A percentile compares a stretch with the other conserved stretches of the same genome.
Conservation (phyloP, 1,140 invertebrate genomes). For the Nymphalis io region DNA sequence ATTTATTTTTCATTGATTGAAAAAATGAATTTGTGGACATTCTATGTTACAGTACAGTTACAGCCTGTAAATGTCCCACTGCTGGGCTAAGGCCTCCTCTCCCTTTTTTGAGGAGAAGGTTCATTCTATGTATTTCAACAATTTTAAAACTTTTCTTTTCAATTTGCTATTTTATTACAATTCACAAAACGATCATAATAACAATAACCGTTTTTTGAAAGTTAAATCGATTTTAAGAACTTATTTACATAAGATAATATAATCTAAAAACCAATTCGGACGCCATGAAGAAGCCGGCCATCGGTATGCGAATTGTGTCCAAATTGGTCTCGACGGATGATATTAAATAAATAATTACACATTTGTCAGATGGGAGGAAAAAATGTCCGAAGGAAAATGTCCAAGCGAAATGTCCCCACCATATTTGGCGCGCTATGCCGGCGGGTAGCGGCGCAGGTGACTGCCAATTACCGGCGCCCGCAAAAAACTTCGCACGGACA, state of each 20-base stretch:
- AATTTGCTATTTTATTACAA: neutral
- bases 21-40: too few relatives aligned
- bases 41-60: too few relatives aligned
- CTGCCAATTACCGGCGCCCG: constrained; percentile 62
- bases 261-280: constrained; percentile 13
- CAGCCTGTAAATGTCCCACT: too few relatives aligned
- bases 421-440: constrained; percentile 64
- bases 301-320: constrained; percentile 69
- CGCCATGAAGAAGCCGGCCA: constrained; percentile 49
- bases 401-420: constrained; percentile 51
- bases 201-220: too few relatives aligned
- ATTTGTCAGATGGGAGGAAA: constrained; percentile 77
- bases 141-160: too few relatives aligned
- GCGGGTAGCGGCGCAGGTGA: constrained; percentile 60
- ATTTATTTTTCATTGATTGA: too few relatives aligned
- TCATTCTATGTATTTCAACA: too few relatives aligned
- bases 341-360: constrained; percentile 80
- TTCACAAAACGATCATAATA: constrained; percentile 9
- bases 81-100: too few relatives aligned
- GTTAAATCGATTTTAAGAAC: neutral
- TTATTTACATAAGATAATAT: neutral
- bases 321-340: constrained; percentile 59
- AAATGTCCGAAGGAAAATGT: constrained; percentile 56
- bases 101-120: too few relatives aligned
- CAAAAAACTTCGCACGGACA: constrained; percentile 71